Conservation (phyloP, 2,888 invertebrate species). For the Sphaerophoria taeniata region DNA sequence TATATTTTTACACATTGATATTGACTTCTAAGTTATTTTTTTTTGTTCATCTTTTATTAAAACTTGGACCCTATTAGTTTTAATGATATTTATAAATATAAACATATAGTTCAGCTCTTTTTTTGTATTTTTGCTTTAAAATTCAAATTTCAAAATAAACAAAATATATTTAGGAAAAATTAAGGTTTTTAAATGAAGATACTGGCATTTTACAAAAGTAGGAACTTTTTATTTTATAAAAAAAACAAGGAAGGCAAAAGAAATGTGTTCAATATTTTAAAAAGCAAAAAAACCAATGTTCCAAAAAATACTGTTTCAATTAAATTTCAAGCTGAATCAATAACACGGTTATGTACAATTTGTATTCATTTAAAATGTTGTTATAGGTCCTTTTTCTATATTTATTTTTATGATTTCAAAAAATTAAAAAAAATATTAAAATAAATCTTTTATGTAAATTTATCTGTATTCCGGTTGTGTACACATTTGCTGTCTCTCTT, state of each 20-base stretch:
- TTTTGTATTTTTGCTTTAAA: conserved; percentile 25
- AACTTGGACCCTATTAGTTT: conserved; percentile 73
- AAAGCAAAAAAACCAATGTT: conserved; percentile 18
- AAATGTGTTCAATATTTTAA: background rate
- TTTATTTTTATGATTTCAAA: conserved; percentile 18
- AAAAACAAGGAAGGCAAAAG: conserved; percentile 26
- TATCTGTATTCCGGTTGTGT: conserved; percentile 42
- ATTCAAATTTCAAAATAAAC: conserved; percentile 36
- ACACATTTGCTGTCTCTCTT: conserved; percentile 25
- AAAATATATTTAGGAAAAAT: background rate
- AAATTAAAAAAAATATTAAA: conserved; percentile 13
- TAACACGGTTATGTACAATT: conserved; percentile 6
- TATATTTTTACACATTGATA: conserved; percentile 59
- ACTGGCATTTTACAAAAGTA: conserved; percentile 66
- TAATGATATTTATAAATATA: conserved; percentile 66
- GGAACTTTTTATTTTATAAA: conserved; percentile 63
- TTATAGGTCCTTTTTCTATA: conserved; percentile 74
- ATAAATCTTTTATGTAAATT: conserved; percentile 6
- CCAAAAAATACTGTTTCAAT: conserved; percentile 35
- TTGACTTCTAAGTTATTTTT: conserved; percentile 39
- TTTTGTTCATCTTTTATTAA: conserved; percentile 66
- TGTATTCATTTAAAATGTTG: conserved; percentile 53
- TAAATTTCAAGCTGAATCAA: conserved; percentile 43
- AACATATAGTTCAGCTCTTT: conserved; percentile 22
- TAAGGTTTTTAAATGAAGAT: conserved; percentile 22